A percentile compares a stretch with the other conserved stretches of the same genome.
These are phyloP conservation scores for Drosophila orosa DNA, from an alignment of 1,140 invertebrate genomes.

Conservation along the genomic window DNA sequence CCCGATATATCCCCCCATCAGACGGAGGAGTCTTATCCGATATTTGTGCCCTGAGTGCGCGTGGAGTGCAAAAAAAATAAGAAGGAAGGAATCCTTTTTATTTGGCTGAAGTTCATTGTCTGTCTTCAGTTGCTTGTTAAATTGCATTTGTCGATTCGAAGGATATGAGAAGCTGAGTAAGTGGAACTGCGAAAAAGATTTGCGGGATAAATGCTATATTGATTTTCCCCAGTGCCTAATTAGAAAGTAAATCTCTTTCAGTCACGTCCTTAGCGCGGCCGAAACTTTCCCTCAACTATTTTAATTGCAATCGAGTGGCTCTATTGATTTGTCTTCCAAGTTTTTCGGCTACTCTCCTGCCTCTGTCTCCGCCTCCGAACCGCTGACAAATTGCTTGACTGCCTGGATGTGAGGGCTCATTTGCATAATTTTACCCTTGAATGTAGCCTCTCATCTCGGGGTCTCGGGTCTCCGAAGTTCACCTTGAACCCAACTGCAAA, in stretches of 20 bases:
- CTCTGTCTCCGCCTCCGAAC: slow-evolving; percentile 7
- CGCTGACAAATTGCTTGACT: slow-evolving; percentile 67
- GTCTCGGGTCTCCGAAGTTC: slow-evolving; percentile 29
- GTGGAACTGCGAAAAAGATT: slow-evolving; percentile 21
- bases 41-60: slow-evolving; percentile 36
- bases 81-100: slow-evolving; percentile 24
- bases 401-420: slow-evolving; percentile 40
- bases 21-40: slow-evolving; percentile 32
- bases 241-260: slow-evolving; percentile 35
- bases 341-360: slow-evolving; percentile 29
- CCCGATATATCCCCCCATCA: slow-evolving; percentile 5
- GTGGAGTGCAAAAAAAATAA: neutral
- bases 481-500: slow-evolving; percentile 61
- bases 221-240: slow-evolving; percentile 52
- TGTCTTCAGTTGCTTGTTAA: slow-evolving; percentile 61
- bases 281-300: slow-evolving; percentile 62
- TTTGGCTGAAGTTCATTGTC: slow-evolving; percentile 32
- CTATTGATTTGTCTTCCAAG: slow-evolving; percentile 72
- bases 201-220: slow-evolving; percentile 22
- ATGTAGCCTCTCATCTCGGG: slow-evolving; percentile 14
- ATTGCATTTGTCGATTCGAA: slow-evolving; percentile 54
- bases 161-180: slow-evolving; percentile 33
- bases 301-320: slow-evolving; percentile 61
- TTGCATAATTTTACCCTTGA: slow-evolving; percentile 65
- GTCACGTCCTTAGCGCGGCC: slow-evolving; percentile 47